Percentiles rank a stretch among this genome's conserved stretches.
These are phyloP conservation scores for Typhlichthys subterraneus DNA, from an alignment of 2,797 vertebrate species.

Conservation along the genomic window DNA sequence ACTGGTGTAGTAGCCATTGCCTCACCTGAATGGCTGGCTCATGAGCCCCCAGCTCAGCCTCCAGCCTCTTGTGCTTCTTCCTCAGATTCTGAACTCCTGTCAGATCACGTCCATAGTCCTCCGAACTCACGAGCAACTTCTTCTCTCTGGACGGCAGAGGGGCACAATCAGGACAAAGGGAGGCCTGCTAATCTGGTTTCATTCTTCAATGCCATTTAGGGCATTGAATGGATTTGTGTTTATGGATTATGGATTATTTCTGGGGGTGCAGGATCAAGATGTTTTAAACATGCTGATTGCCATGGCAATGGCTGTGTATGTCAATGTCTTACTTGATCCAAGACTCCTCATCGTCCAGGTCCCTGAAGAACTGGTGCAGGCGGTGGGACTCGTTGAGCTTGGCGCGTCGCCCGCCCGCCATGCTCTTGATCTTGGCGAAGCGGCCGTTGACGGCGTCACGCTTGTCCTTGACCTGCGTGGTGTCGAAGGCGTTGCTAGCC, in stretches of 20 bases:
- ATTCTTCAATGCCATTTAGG: no score
- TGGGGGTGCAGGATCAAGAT: no score
- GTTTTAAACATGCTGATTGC: no score
- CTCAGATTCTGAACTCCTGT: conserved; percentile 98
- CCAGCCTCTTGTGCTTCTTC: conserved; percentile 97
- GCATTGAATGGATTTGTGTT: no score
- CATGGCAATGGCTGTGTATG: background rate
- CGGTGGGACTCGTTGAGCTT: conserved; percentile 95
- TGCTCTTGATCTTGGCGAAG: conserved; percentile 92
- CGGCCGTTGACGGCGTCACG: conserved; percentile 90
- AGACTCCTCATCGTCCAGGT: conserved; percentile 97
- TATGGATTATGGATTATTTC: no score
- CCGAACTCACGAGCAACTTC: conserved; percentile 95
- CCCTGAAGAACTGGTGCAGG: conserved; percentile 98
- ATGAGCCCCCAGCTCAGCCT: conserved; percentile 94
- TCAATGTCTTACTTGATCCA: conserved; percentile 91
- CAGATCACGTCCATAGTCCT: conserved; percentile 97
- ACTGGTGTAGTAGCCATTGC: background rate
- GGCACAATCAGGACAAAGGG: no score
- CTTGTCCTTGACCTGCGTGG: conserved; percentile 94
- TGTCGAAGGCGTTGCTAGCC: conserved; percentile 95
- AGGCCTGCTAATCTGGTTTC: no score
- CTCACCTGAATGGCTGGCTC: conserved; percentile 95
- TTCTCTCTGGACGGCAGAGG: conserved; percentile 84
- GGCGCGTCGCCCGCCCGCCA: conserved; percentile 87